Conservation (phyloP, 2,797 vertebrate species). For the Heliangelus exortis region DNA sequence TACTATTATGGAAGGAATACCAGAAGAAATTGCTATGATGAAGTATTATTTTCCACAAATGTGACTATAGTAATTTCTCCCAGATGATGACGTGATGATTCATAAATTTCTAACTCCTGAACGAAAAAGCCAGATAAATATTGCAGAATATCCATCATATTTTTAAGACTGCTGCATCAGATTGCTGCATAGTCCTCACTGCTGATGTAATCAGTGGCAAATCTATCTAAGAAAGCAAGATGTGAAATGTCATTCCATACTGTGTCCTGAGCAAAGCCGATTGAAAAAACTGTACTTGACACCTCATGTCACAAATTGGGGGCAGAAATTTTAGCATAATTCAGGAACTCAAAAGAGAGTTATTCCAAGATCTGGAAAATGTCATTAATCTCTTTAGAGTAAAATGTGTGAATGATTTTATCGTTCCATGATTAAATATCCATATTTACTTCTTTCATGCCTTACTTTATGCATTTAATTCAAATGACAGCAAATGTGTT, state of each 20-base stretch:
- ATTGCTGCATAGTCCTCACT: neutral
- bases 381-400: neutral
- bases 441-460: neutral
- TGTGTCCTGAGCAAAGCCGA: neutral
- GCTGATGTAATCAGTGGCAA: neutral
- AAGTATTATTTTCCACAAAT: slow-evolving; percentile 10
- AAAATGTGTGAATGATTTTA: neutral
- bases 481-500: neutral
- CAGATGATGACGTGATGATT: neutral
- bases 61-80: neutral
- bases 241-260: neutral
- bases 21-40: neutral
- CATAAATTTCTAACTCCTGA: neutral
- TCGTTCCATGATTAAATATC: neutral
- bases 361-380: neutral
- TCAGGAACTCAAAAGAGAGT: neutral
- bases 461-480: slow-evolving; percentile 30
- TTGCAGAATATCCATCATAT: neutral
- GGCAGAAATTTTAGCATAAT: neutral
- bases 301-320: neutral
- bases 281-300: neutral
- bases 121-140: neutral
- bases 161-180: neutral
- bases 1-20: neutral
- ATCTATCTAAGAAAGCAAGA: neutral